Base-by-base conservation (phyloP, 2,888 invertebrate genomes). In the Odontothrips loti region DNA sequence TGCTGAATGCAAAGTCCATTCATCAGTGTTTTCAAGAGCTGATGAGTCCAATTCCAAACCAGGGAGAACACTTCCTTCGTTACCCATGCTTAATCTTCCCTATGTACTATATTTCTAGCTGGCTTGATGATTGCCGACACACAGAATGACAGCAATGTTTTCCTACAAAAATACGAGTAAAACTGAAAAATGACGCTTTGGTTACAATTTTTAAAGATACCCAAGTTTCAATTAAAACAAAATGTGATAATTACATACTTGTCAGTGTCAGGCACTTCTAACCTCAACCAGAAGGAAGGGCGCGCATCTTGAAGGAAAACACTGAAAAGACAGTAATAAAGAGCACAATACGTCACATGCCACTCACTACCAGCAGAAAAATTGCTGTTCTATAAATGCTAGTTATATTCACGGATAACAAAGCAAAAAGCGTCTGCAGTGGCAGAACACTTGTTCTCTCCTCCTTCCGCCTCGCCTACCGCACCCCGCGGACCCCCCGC, bases 41-140 rank as follows among this genome's bases (percentile, higher is more conserved):
- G 93, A 94, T 86, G 94, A 93, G 84, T 93, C 92, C 83, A 95
- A 91, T 87, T 93, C 91, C 81, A 95, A 88, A 51, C 94, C 94
- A 86, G 90, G 91, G 83, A 94, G 88, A 82, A 94, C 93, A 85
- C 90, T 90, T 83, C 89, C 89, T 86, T 94, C 94, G 88, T 93
- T 95, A 83, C 95, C 95, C 95, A 95, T 95, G 83, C 12, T 27
- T 27, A 10, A 3, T 75, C 23, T 10, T 17, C 6, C 8, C n/a
- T 58, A 58, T 6, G n/a, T 17, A 17, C n/a, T n/a, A 58, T 20
- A 58, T 6, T 58, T 15, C 15, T 15, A 58, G 17, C 17, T 6
- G 15, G 17, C 15, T 6, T 58, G 20, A 17, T 17, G 15, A 58
- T 0, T 58, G 34, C 34, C 6, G 34, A 6, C 58, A 17, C 58